Conservation (phyloP, 2,888 invertebrate genomes). For the Protonemura montana region DNA sequence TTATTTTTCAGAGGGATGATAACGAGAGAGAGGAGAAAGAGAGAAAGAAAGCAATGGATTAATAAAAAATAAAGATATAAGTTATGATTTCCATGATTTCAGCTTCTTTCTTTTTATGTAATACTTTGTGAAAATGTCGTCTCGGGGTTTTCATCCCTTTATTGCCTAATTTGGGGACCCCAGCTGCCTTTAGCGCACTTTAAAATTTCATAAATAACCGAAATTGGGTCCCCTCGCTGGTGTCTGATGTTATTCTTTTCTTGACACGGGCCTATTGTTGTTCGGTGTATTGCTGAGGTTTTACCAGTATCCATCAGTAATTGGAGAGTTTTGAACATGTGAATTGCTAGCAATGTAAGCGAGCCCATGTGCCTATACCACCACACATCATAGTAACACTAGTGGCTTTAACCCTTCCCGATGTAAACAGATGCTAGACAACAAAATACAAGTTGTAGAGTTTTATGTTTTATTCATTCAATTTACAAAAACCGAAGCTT, state of each 20-base stretch:
- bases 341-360: not conserved
- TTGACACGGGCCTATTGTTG: conserved; percentile 31
- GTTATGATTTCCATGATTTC: conserved; percentile 44
- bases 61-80: conserved; percentile 47
- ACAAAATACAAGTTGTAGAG: conserved; percentile 28
- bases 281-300: not conserved
- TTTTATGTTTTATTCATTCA: conserved; percentile 38
- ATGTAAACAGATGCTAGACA: conserved; percentile 17
- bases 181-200: conserved; percentile 39
- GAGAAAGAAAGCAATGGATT: conserved; percentile 43
- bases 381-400: conserved; percentile 25
- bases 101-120: conserved; percentile 15
- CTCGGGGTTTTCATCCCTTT: conserved; percentile 31
- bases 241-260: not conserved
- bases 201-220: conserved; percentile 38
- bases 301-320: conserved; percentile 33
- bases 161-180: conserved; percentile 33
- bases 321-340: conserved; percentile 26
- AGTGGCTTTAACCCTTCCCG: conserved; percentile 32
- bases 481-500: conserved; percentile 23
- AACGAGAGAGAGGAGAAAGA: conserved; percentile 42
- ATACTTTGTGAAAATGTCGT: conserved; percentile 31
- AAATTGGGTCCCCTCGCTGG: conserved; percentile 13
- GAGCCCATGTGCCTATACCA: not conserved
- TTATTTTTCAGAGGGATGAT: conserved; percentile 16